Evolutionary conservation across 1,140 invertebrate species (phyloP).

Genomic region (Cyrtorhinus lividipennis): DNA sequence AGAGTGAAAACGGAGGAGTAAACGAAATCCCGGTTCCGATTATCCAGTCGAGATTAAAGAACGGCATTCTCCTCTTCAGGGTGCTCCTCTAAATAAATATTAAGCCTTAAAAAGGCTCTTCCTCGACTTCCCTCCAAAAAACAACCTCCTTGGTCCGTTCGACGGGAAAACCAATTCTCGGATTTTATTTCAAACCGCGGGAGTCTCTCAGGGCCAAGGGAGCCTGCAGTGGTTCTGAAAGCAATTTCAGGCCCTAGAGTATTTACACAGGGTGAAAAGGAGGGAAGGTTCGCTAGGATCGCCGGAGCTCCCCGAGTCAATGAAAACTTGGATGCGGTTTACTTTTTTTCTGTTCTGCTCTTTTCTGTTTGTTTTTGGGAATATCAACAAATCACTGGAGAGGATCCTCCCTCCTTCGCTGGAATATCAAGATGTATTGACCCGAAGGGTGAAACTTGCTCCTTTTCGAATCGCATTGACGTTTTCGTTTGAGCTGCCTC

Average conservation of each 20-base stretch:
- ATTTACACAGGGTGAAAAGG: neutral
- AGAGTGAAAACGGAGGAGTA: no score
- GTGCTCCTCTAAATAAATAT: neutral
- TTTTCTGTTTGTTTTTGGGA: neutral
- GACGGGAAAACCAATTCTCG: conserved; percentile 1
- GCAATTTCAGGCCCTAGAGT: conserved; percentile 4
- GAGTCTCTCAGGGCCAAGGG: neutral
- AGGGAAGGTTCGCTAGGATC: neutral
- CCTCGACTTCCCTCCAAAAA: neutral
- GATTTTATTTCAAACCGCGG: conserved; percentile 1
- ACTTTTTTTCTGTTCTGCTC: neutral
- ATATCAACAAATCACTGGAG: neutral
- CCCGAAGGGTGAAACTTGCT: neutral
- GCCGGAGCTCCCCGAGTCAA: neutral
- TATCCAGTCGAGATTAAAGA: neutral
- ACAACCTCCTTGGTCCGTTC: neutral
- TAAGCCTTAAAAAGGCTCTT: neutral
- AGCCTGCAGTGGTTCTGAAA: neutral
- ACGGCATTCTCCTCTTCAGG: neutral
- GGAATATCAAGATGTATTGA: neutral
- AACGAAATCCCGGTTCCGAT: neutral
- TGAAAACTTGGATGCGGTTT: conserved; percentile 3
- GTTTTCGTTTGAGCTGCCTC: no score
- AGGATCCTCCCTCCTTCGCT: neutral
- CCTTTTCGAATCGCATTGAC: no score